Base-by-base conservation (phyloP, 2,797 vertebrate species). In the Falco peregrinus region DNA sequence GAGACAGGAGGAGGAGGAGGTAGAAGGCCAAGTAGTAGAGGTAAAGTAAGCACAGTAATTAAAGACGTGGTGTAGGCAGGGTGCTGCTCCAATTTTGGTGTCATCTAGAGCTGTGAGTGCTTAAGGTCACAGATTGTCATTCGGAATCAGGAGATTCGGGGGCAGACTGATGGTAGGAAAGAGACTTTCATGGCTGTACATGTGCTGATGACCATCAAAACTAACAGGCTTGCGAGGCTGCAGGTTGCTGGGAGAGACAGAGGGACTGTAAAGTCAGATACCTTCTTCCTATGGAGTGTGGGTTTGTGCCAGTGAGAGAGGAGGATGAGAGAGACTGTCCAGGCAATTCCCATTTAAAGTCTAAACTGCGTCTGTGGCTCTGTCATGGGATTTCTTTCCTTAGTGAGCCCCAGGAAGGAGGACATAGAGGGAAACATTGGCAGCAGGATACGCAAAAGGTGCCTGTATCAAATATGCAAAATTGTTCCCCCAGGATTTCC, bases 401-500 rank as follows among this genome's bases (percentile, higher is more conserved):
- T 17, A 50, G 69, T 0, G 1, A 84, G 45, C 37, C 41, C 68
- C 76, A 81, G 90, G 28, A 83, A 89, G 73, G 54, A 95, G 57
- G 54, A 68, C 3, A 3, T 14, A 28, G 60, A 85, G 57, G 63
- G 63, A 88, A 91, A 45, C 68, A n/a, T 29, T 94, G 84, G 93
- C 92, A 85, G 87, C 60, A 75, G 69, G 33, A 69, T 54, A 41
- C 65, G 81, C 56, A 50, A 83, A 96, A 94, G 92, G 90, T 96
- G 94, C 73, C 82, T 0, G 0, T 79, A 69, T 93, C 91, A 88
- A 90, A 79, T 71, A 92, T 78, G 92, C 75, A 91, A 59, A 95
- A 93, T 78, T 45, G 54, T 71, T 94, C 92, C 93, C 84, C 39
- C 4, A 37, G 96, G 94, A 87, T 95, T 95, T 91, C 93, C 83